Evolutionary conservation across 1,140 invertebrate genomes (phyloP), one percentile per base, ranked within the genome.

Genomic region (Ericerus pela): DNA sequence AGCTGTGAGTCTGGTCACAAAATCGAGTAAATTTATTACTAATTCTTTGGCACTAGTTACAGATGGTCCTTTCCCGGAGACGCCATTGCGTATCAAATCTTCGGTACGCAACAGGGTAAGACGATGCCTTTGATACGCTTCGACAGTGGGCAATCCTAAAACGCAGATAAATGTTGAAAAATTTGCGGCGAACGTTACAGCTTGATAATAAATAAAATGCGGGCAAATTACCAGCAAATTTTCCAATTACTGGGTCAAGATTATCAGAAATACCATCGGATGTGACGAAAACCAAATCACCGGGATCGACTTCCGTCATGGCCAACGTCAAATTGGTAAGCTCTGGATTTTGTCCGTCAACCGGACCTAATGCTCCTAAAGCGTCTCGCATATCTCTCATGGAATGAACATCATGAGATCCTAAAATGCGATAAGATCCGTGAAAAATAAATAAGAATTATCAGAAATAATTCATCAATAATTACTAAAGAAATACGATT

Each of bases 221-320:
- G n/a, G n/a, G n/a, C 16, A 47, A 57, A 16, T 54, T 57, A 64
- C 63, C 64, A n/a, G 87, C 87, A 68, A 94, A 89, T 71, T 90
- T 90, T 5, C 89, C 90, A 55, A 94, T 90, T 37, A 93, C 89
- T 1, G 90, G 91, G 73, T 94, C 90, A 68, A 93, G 91, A 67
- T 94, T 94, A 65, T 94, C 90, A 11, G 86, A 89, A 26, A 94
- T 80, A n/a, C 90, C 90, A 67, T 94, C 90, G 16, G 84, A 88
- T 1, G 88, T 90, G 12, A 95, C 74, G 66, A 92, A 89, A 29
- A 95, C 83, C 60, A 93, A 81, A 67, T 94, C 91, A 10, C 84
- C 87, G 31, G 75, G 68, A 52, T 89, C 83, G 20, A 88, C 76
- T 59, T 88, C 80, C 1, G 86, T 93, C 75, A 95, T 79, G 0